Evolutionary conservation across 1,140 invertebrate species (phyloP), one percentile per base, ranked within the genome.

Genomic region (Scaptomyza pallida): DNA sequence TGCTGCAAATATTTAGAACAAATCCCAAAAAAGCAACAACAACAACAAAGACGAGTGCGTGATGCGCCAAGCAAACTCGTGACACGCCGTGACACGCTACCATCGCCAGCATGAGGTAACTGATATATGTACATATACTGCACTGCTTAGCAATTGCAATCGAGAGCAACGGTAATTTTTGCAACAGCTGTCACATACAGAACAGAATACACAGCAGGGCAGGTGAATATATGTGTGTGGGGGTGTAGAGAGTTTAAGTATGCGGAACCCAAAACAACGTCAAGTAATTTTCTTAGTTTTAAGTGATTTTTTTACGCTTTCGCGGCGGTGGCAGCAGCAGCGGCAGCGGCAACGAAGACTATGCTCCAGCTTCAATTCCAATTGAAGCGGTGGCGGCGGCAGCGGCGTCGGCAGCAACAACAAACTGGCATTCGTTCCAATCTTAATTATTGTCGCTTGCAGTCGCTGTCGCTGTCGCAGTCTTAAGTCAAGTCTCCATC

Each of bases 301-400:
- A 85, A 85, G 69, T 71, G 64, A 85, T 79, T 85, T 85, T 41
- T 85, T 76, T 74, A 85, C 76, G 76, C 80, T 85, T 79, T 85
- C 62, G 72, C 80, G 61, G 57, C 52, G 41, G 40, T 12, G n/a
- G 9, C 63, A 2, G 1, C 41, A 2, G n/a, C 67, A 3, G n/a
- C 43, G 17, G 16, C 45, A 13, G 19, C 50, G 16, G 23, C 15
- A 4, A 1, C 5, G 5, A 12, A 64, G 43, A 1, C 5, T 26
- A 12, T 68, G 43, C 48, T 63, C 44, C 30, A 55, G 48, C 50
- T 41, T 57, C 52, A 47, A 13, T 33, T 37, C 45, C 48, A 17
- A n/a, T 37, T 12, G 51, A 40, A 5, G 8, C 62, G 3, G 1
- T 41, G 2, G 15, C 67, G 2, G 12, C 41, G 26, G 16, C 45